Conservation (phyloP, 1,140 invertebrate species). For the Brachionus koreanus region DNA sequence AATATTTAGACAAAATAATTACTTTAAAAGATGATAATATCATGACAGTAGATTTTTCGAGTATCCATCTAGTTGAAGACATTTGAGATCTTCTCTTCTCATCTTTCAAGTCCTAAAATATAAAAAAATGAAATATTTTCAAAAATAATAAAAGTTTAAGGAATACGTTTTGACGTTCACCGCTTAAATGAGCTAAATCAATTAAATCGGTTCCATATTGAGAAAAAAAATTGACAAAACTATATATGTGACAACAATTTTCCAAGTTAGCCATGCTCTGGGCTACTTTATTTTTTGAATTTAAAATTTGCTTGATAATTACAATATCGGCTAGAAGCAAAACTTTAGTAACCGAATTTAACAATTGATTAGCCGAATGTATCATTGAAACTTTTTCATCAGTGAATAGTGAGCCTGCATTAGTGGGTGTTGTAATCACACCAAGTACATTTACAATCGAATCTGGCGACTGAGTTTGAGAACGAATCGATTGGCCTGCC, state of each 20-base stretch:
- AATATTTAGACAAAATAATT: not conserved
- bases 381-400: constrained; percentile 68
- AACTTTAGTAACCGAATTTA: constrained; percentile 90
- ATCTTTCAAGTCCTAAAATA: constrained; percentile 76
- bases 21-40: constrained; percentile 92
- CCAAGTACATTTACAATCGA: not conserved
- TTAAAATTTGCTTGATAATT: constrained; percentile 89
- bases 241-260: not conserved
- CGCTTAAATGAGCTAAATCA: constrained; percentile 87
- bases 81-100: constrained; percentile 90
- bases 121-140: not conserved
- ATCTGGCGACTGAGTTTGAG: not conserved
- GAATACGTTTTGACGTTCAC: constrained; percentile 57
- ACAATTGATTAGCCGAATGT: constrained; percentile 80
- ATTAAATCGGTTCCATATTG: constrained; percentile 98
- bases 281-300: constrained; percentile 88
- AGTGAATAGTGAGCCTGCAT: not conserved
- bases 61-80: constrained; percentile 82
- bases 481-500: constrained; percentile 81
- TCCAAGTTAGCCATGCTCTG: not conserved
- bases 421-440: constrained; percentile 14
- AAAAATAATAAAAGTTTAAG: not conserved
- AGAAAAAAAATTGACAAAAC: constrained; percentile 67
- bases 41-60: constrained; percentile 96
- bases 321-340: constrained; percentile 96